These are phyloP conservation scores for Lipophrys pholis DNA, from an alignment of 2,113 vertebrate species.

Conservation along the genomic window DNA sequence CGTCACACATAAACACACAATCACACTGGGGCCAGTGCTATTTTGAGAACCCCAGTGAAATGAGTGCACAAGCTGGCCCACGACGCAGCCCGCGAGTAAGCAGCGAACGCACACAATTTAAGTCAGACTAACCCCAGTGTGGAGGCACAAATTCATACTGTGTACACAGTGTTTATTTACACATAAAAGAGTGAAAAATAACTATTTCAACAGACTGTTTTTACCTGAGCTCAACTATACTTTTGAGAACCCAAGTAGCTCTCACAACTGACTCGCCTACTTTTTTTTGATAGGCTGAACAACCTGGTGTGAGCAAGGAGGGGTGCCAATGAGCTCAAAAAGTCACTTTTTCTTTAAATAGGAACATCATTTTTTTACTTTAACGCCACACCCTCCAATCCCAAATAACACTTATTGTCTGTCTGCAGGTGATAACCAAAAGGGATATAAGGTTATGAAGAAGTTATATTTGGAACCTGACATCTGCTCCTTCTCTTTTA, in stretches of 20 bases:
- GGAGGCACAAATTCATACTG: conserved; percentile 38
- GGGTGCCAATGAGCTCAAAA: conserved; percentile 37
- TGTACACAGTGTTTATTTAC: conserved; percentile 61
- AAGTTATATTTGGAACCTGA: no score
- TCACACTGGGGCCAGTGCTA: conserved; percentile 63
- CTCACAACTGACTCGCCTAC: conserved; percentile 18
- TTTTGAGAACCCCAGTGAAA: conserved; percentile 64
- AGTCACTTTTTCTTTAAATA: no score
- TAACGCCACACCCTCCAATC: background rate
- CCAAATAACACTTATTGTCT: background rate
- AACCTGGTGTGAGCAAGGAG: conserved; percentile 60
- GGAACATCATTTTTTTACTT: no score
- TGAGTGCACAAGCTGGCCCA: conserved; percentile 40
- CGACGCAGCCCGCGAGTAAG: conserved; percentile 30
- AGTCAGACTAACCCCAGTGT: conserved; percentile 48
- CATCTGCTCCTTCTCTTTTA: no score
- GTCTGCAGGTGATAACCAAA: background rate
- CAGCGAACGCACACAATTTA: conserved; percentile 31
- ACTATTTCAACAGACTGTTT: conserved; percentile 50
- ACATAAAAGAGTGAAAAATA: conserved; percentile 72
- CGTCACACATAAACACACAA: conserved; percentile 73
- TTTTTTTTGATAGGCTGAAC: conserved; percentile 63
- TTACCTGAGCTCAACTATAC: conserved; percentile 52
- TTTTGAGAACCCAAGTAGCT: conserved; percentile 37
- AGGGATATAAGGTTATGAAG: no score